Conservation (phyloP, 2,113 vertebrate species). For the Periophthalmus modestus region DNA sequence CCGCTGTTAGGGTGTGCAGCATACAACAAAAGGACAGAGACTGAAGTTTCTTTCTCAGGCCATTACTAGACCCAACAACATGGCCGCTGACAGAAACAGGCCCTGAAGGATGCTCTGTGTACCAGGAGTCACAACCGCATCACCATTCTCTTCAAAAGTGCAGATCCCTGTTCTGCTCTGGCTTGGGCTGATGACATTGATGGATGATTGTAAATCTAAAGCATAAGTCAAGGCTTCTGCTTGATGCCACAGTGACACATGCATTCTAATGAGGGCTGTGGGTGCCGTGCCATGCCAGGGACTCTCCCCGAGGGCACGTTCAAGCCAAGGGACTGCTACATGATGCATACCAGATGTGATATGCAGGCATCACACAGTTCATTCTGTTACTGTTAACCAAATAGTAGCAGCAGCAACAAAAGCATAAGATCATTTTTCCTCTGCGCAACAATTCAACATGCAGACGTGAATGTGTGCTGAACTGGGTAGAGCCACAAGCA, state of each 20-base stretch:
- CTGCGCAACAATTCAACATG: slow-evolving; percentile 60
- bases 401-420: slow-evolving; percentile 57
- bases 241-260: slow-evolving; percentile 72
- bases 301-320: slow-evolving; percentile 49
- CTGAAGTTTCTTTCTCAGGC: slow-evolving; percentile 61
- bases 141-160: slow-evolving; percentile 30
- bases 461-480: slow-evolving; percentile 46
- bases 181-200: slow-evolving; percentile 64
- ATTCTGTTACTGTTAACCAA: slow-evolving; percentile 67
- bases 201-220: slow-evolving; percentile 71
- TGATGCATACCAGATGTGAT: slow-evolving; percentile 75
- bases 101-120: slow-evolving; percentile 41
- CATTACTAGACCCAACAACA: slow-evolving; percentile 64
- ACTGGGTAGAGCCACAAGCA: slow-evolving; percentile 50
- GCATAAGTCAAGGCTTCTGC: slow-evolving; percentile 69
- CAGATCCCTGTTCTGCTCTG: slow-evolving; percentile 47
- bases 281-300: slow-evolving; percentile 56
- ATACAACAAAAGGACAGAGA: slow-evolving; percentile 66
- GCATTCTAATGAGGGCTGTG: slow-evolving; percentile 74
- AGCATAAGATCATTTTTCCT: slow-evolving; percentile 62
- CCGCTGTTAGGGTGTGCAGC: slow-evolving; percentile 56
- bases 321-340: slow-evolving; percentile 53
- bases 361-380: slow-evolving; percentile 66
- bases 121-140: slow-evolving; percentile 37
- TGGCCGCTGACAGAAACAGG: slow-evolving; percentile 48